Percentiles rank a stretch among this genome's conserved stretches.
These are phyloP conservation scores for Dugesia japonica DNA, from an alignment of 2,888 invertebrate species.

Conservation along the genomic window DNA sequence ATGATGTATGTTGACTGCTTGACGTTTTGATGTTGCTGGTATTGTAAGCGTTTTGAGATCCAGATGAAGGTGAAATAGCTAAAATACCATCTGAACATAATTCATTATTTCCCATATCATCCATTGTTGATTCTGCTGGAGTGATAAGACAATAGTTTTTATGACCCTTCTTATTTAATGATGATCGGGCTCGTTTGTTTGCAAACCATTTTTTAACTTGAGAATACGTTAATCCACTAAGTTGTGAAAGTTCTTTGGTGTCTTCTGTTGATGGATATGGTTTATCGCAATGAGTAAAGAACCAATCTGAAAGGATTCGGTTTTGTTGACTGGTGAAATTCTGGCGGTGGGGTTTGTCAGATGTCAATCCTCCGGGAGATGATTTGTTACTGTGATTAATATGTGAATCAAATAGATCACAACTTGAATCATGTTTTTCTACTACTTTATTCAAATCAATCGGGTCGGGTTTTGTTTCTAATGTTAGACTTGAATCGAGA, in stretches of 20 bases:
- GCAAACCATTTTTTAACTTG: conserved; percentile 34
- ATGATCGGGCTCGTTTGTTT: conserved; percentile 32
- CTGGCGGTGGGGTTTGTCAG: conserved; percentile 30
- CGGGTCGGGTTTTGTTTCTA: neutral
- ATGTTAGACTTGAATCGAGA: neutral
- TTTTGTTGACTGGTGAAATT: conserved; percentile 32
- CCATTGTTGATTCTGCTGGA: conserved; percentile 3
- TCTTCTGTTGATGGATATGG: conserved; percentile 33
- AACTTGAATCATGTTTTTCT: neutral
- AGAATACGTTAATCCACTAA: conserved; percentile 30
- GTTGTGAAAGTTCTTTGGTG: conserved; percentile 32
- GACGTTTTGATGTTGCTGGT: neutral
- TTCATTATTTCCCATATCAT: neutral
- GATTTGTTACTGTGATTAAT: neutral
- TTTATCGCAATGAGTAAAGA: conserved; percentile 30
- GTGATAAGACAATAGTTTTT: neutral
- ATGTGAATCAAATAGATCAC: neutral
- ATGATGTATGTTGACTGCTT: neutral
- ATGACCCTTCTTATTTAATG: conserved; percentile 16
- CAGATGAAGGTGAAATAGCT: neutral
- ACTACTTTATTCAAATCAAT: neutral
- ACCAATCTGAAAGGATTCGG: conserved; percentile 31
- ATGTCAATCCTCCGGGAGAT: neutral
- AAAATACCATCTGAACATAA: neutral
- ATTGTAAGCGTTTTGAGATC: conserved; percentile 12